Evolutionary conservation across 2,888 invertebrate genomes (phyloP).

Genomic region (Brenthis ino): DNA sequence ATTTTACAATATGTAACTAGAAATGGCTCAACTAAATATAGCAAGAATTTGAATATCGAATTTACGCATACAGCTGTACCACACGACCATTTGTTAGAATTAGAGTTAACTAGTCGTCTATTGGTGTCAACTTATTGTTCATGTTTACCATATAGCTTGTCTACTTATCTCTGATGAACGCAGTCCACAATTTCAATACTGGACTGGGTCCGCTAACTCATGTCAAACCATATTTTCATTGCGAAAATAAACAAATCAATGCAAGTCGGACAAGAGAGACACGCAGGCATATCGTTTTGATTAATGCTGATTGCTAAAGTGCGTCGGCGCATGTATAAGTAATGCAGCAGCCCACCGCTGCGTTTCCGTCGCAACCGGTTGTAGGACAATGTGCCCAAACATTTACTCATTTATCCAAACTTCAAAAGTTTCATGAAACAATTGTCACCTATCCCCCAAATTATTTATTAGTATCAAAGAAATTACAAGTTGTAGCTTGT

Average conservation of each 20-base stretch:
- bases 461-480: background rate
- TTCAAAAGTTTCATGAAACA: constrained; percentile 11
- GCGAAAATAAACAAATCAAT: constrained; percentile 74
- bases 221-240: constrained; percentile 64
- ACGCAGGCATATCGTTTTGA: constrained; percentile 74
- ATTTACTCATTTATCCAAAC: constrained; percentile 63
- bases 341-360: constrained; percentile 72
- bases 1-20: constrained; percentile 24
- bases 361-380: constrained; percentile 77
- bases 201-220: constrained; percentile 48
- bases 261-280: constrained; percentile 62
- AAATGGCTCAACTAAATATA: constrained; percentile 32
- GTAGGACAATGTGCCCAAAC: constrained; percentile 77
- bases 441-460: constrained; percentile 6
- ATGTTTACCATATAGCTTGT: constrained; percentile 55
- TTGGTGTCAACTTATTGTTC: constrained; percentile 50
- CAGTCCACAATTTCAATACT: constrained; percentile 49
- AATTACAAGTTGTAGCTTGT: background rate
- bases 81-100: constrained; percentile 44
- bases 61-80: constrained; percentile 38
- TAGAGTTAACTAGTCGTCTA: constrained; percentile 50
- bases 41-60: constrained; percentile 41
- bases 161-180: constrained; percentile 58
- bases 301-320: constrained; percentile 81
- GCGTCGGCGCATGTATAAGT: constrained; percentile 79